Evolutionary conservation across 2,888 invertebrate genomes (phyloP).

Genomic region (Melanostoma mellinum): DNA sequence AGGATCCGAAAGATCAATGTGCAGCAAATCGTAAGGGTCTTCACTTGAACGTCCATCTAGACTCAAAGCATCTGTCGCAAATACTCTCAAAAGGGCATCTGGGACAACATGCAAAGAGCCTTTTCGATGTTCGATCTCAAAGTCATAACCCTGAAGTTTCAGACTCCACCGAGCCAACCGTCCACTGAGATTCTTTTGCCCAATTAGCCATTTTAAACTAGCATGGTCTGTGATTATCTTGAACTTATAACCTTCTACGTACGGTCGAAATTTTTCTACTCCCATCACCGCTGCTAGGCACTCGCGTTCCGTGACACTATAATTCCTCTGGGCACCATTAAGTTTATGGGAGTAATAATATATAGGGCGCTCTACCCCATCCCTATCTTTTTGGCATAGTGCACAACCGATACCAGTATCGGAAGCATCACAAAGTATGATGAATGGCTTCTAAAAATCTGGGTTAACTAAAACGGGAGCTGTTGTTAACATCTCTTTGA

Average conservation of each 20-base stretch:
- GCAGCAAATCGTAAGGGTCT: too few species aligned
- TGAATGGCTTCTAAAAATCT: too few species aligned
- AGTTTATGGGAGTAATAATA: constrained; percentile 2
- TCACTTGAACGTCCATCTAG: too few species aligned
- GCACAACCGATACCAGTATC: too few species aligned
- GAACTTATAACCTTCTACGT: constrained; percentile 70
- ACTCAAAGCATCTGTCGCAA: too few species aligned
- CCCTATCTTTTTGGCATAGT: too few species aligned
- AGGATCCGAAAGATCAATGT: too few species aligned
- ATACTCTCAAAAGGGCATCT: too few species aligned
- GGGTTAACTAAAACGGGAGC: too few species aligned
- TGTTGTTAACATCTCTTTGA: too few species aligned
- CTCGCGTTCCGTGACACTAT: constrained; percentile 38
- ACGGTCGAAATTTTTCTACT: constrained; percentile 43
- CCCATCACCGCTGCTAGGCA: constrained; percentile 31
- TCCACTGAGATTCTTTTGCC: constrained; percentile 74
- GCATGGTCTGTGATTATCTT: constrained; percentile 74
- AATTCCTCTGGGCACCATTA: constrained; percentile 32
- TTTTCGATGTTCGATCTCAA: neutral
- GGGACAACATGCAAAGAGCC: neutral
- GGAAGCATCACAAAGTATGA: too few species aligned
- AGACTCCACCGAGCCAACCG: constrained; percentile 72
- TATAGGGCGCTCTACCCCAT: too few species aligned
- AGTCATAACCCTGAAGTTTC: constrained; percentile 68
- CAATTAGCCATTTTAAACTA: constrained; percentile 74